Conservation (phyloP, 2,888 invertebrate genomes). For the Melanargia galathea region DNA sequence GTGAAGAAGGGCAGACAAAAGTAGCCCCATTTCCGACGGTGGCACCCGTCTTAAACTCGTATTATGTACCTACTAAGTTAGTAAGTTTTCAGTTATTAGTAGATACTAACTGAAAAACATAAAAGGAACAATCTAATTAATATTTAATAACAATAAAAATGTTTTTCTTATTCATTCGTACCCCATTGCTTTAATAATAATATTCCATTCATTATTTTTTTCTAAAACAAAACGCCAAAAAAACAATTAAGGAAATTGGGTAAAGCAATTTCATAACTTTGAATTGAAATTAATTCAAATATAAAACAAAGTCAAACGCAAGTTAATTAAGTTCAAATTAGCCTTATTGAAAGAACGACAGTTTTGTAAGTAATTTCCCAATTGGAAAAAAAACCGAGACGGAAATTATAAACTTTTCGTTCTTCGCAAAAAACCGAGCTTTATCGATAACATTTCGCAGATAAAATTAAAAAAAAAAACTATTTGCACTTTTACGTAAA, state of each 20-base stretch:
- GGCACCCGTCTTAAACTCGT: no score
- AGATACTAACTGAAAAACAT: no score
- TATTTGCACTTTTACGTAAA: no score
- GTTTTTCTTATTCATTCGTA: not conserved
- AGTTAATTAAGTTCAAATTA: not conserved
- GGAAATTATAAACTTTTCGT: not conserved
- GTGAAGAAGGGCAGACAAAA: no score
- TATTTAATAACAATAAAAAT: not conserved
- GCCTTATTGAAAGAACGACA: not conserved
- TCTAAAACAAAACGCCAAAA: not conserved
- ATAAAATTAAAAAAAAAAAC: not conserved
- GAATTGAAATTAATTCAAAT: conserved; percentile 6
- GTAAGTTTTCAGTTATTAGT: no score
- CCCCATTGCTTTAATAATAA: not conserved
- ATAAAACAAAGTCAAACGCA: not conserved
- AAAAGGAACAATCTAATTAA: not conserved
- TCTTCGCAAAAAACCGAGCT: not conserved
- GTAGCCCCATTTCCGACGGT: no score
- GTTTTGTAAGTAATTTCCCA: not conserved
- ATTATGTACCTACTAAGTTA: no score
- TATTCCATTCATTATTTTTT: not conserved
- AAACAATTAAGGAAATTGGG: not conserved
- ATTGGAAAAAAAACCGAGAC: not conserved
- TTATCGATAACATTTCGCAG: not conserved
- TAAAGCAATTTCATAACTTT: not conserved